phyloP scores from a whole-genome alignment of 64 coral and sea anemone genomes.

The Montipora sp. region DNA sequence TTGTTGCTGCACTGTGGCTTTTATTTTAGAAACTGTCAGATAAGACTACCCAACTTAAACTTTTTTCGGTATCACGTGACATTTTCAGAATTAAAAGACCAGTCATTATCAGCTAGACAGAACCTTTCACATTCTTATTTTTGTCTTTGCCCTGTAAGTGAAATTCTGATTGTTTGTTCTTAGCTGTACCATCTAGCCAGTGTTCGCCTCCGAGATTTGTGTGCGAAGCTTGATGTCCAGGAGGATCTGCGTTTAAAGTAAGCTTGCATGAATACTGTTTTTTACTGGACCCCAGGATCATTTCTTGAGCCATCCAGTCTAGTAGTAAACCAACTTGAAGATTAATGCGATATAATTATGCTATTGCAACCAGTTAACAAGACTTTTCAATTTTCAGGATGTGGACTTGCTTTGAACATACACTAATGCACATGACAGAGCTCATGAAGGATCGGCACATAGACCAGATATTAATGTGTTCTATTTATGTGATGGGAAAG shows the following conservation, averaged over 20 bases:
- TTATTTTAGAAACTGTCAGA: no score
- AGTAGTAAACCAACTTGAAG: no score
- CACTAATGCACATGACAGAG: constrained; percentile 86
- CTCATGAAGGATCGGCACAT: constrained; percentile 95
- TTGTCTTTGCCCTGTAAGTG: background rate
- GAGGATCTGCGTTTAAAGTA: constrained; percentile 98
- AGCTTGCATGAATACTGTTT: background rate
- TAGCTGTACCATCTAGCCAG: constrained; percentile 97
- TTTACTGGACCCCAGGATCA: no score
- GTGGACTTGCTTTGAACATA: constrained; percentile 99
- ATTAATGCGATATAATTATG: background rate
- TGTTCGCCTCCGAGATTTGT: constrained; percentile 92
- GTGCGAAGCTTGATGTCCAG: constrained; percentile 86
- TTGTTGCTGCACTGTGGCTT: no score
- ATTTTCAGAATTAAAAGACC: no score
- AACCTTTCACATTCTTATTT: no score
- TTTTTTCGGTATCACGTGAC: no score
- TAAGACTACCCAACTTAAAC: no score
- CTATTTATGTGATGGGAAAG: constrained; percentile 98
- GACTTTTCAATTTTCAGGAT: constrained; percentile 70
- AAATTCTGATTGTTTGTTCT: background rate
- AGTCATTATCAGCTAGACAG: background rate
- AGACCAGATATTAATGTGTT: constrained; percentile 98
- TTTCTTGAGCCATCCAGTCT: no score
- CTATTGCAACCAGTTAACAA: background rate